These are phyloP conservation scores for Oncorhynchus clarkii DNA, from an alignment of 2,113 vertebrate genomes.

Conservation along the genomic window DNA sequence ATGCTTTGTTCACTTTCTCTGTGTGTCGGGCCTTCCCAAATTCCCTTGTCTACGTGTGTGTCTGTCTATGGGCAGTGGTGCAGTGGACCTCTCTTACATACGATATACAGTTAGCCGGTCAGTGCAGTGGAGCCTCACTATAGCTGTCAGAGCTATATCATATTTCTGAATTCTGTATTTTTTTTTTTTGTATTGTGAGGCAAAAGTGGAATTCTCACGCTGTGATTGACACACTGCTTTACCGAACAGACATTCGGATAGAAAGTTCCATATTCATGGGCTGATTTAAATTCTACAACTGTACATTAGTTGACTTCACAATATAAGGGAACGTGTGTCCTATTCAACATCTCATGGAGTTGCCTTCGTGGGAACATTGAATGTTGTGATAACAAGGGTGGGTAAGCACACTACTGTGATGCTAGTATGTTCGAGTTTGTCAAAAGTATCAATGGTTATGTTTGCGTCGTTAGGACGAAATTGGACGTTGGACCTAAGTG, in stretches of 20 bases:
- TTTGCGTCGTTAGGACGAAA: not conserved
- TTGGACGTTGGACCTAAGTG: not conserved
- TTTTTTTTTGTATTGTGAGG: slow-evolving; percentile 73
- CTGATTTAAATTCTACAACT: slow-evolving; percentile 77
- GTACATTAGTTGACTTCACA: slow-evolving; percentile 67
- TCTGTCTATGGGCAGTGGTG: slow-evolving; percentile 77
- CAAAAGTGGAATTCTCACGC: slow-evolving; percentile 73
- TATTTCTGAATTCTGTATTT: slow-evolving; percentile 72
- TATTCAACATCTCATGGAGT: slow-evolving; percentile 52
- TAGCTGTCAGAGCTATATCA: slow-evolving; percentile 73
- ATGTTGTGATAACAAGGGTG: slow-evolving; percentile 34
- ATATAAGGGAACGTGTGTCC: slow-evolving; percentile 62
- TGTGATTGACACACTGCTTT: slow-evolving; percentile 78
- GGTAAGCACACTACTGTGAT: slow-evolving; percentile 16
- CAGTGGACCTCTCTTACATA: slow-evolving; percentile 72
- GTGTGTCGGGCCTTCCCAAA: slow-evolving; percentile 69
- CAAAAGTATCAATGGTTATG: slow-evolving; percentile 43
- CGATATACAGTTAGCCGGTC: slow-evolving; percentile 72
- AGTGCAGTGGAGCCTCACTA: slow-evolving; percentile 71
- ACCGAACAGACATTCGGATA: slow-evolving; percentile 73
- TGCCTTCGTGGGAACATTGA: slow-evolving; percentile 56
- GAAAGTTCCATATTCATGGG: slow-evolving; percentile 78
- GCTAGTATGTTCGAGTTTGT: slow-evolving; percentile 40
- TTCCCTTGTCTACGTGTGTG: slow-evolving; percentile 73
- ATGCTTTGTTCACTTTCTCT: slow-evolving; percentile 73